Evolutionary conservation across 2,888 invertebrate genomes (phyloP).

Genomic region (Aphrophora alni): DNA sequence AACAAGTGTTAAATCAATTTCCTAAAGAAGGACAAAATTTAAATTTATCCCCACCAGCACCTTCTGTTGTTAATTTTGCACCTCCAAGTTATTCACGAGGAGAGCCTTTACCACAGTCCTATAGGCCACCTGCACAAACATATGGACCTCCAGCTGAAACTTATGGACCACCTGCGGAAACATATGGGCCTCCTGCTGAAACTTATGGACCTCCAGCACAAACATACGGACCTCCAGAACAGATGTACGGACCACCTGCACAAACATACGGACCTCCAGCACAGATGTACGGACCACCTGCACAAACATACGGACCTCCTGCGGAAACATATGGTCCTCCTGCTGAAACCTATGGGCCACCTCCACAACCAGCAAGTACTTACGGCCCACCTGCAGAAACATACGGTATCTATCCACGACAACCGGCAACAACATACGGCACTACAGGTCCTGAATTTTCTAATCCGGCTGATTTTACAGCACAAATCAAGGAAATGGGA

Average conservation of each 20-base stretch:
- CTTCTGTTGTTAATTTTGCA: slow-evolving; percentile 32
- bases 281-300: slow-evolving; percentile 15
- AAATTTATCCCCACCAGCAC: slow-evolving; percentile 16
- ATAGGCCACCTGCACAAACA: background rate
- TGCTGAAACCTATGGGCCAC: slow-evolving; percentile 12
- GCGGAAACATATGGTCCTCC: background rate
- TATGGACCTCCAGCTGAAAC: background rate
- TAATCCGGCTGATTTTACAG: background rate
- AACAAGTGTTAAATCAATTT: background rate
- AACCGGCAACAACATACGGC: background rate
- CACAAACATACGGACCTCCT: slow-evolving; percentile 23
- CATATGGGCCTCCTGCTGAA: slow-evolving; percentile 23
- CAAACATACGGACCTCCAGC: background rate
- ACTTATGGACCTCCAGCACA: background rate
- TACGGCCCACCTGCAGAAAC: slow-evolving; percentile 39
- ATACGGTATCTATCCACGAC: background rate
- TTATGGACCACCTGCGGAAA: slow-evolving; percentile 10
- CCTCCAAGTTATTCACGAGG: slow-evolving; percentile 10
- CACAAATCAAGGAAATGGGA: background rate
- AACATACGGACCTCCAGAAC: slow-evolving; percentile 50
- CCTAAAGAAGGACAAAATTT: background rate
- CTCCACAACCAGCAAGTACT: slow-evolving; percentile 54
- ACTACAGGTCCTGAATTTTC: background rate
- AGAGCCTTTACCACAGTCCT: slow-evolving; percentile 12
- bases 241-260: slow-evolving; percentile 51